Evolutionary conservation across 2,888 invertebrate genomes (phyloP).

Genomic region (Electrophaes corylata): DNA sequence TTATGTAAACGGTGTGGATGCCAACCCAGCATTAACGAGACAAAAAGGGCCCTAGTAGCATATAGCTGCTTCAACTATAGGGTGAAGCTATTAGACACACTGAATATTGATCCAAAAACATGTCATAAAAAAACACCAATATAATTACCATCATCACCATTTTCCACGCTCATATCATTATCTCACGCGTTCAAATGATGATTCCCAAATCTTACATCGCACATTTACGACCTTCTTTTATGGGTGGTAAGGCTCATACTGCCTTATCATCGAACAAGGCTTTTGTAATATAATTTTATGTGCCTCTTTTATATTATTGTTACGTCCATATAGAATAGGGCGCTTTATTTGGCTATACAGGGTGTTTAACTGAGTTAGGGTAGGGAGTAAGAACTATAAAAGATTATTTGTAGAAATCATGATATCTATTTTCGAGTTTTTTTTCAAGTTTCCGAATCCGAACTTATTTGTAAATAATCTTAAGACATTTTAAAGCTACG

Average conservation of each 20-base stretch:
- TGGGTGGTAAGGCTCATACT: constrained; percentile 41
- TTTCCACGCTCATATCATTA: constrained; percentile 15
- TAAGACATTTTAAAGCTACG: too few species aligned
- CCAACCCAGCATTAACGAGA: too few species aligned
- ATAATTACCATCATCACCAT: constrained; percentile 24
- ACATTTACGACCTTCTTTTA: constrained; percentile 39
- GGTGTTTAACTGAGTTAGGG: too few species aligned
- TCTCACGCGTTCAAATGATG: constrained; percentile 27
- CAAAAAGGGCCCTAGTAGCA: too few species aligned
- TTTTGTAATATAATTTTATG: constrained; percentile 48
- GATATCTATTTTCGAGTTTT: too few species aligned
- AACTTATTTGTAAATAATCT: too few species aligned
- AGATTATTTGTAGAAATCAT: too few species aligned
- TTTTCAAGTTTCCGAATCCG: too few species aligned
- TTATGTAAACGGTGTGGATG: too few species aligned
- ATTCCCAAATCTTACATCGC: constrained; percentile 28
- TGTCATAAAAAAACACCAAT: constrained; percentile 3
- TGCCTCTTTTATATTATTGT: constrained; percentile 45
- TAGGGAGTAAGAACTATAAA: too few species aligned
- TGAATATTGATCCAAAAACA: constrained; percentile 3
- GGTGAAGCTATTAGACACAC: too few species aligned
- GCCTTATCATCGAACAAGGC: constrained; percentile 35
- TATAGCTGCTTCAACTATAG: too few species aligned
- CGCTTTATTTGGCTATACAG: constrained; percentile 33
- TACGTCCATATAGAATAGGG: constrained; percentile 44